Evolutionary conservation across 2,113 vertebrate genomes (phyloP).

Genomic region (Oryctolagus cuniculus): mOryCun1.1 NC_091434.1:59584001-59584500

Average conservation of each 20-base stretch:
- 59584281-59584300: not conserved
- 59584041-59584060: too few relatives aligned
- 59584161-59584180: not conserved
- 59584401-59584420: not conserved
- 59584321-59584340: not conserved
- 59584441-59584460: not conserved
- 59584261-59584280: not conserved
- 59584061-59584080: too few relatives aligned
- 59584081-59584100: too few relatives aligned
- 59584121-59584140: slow-evolving; percentile 6
- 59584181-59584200: not conserved
- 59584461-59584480: not conserved
- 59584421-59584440: not conserved
- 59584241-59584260: not conserved
- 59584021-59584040: too few relatives aligned
- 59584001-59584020: too few relatives aligned
- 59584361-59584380: not conserved
- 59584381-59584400: not conserved
- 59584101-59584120: not conserved
- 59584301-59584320: not conserved
- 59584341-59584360: slow-evolving; percentile 16
- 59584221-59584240: not conserved
- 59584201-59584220: slow-evolving; percentile 6
- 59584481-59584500: not conserved
- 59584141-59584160: not conserved